Percentiles rank a stretch among this genome's conserved stretches.
Evolutionary conservation across 2,888 invertebrate genomes (phyloP).

Genomic region (Chymomyza procnemis): DNA sequence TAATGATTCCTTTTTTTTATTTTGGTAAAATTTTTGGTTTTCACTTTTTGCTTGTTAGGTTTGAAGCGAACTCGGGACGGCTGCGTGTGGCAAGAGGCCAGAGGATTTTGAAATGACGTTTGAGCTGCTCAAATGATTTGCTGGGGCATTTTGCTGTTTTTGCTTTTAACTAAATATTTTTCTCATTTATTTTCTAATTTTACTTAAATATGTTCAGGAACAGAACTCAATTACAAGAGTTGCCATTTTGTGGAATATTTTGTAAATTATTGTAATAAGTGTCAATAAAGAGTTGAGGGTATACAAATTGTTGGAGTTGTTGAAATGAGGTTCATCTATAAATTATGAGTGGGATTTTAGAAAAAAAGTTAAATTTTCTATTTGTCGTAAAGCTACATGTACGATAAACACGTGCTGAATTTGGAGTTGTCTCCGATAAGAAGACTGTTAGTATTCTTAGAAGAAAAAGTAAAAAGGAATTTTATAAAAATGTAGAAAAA

Average conservation of each 20-base stretch:
- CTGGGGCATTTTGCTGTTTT: constrained; percentile 12
- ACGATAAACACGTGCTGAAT: too few relatives aligned
- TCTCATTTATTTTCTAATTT: constrained; percentile 62
- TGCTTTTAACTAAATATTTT: constrained; percentile 39
- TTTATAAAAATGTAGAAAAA: too few relatives aligned
- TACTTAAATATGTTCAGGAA: constrained; percentile 35
- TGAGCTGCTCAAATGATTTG: constrained; percentile 58
- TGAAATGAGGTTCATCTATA: too few relatives aligned
- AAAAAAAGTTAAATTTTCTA: too few relatives aligned
- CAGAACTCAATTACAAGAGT: constrained; percentile 55
- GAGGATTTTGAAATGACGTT: constrained; percentile 39
- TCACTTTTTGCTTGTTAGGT: constrained; percentile 9
- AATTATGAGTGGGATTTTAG: too few relatives aligned
- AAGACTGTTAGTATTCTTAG: too few relatives aligned
- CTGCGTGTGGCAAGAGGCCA: background rate
- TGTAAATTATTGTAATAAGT: background rate
- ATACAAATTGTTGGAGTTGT: too few relatives aligned
- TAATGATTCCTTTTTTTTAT: constrained; percentile 50
- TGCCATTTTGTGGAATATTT: background rate
- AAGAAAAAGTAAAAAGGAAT: too few relatives aligned
- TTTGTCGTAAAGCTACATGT: too few relatives aligned
- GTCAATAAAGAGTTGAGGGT: background rate
- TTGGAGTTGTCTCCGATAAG: too few relatives aligned
- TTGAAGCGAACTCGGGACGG: background rate
- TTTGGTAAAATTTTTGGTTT: constrained; percentile 18